These are phyloP conservation scores for Drosophila macrospina DNA, from an alignment of 2,888 invertebrate genomes.

Conservation along the genomic window DNA sequence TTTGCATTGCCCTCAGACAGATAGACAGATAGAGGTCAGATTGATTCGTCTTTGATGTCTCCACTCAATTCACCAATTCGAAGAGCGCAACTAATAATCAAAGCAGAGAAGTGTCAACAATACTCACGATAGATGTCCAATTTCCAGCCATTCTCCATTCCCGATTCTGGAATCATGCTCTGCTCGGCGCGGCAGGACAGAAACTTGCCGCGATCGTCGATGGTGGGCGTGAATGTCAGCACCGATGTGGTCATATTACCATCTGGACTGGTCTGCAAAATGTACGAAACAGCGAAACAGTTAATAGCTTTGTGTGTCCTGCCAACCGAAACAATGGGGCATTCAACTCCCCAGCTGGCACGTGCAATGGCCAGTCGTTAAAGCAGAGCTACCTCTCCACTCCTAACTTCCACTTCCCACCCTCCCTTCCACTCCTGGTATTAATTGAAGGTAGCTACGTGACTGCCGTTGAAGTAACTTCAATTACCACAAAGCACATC, in stretches of 20 bases:
- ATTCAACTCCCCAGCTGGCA: conserved; percentile 27
- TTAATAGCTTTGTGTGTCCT: conserved; percentile 44
- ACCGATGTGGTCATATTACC: conserved; percentile 92
- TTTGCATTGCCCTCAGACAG: conserved; percentile 20
- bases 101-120: conserved; percentile 33
- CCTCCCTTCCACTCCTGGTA: conserved; percentile 41
- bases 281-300: conserved; percentile 30
- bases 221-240: conserved; percentile 91
- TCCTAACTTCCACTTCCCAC: too few relatives aligned
- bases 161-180: conserved; percentile 90
- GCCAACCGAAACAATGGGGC: conserved; percentile 50
- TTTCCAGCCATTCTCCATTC: conserved; percentile 92
- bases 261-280: conserved; percentile 86
- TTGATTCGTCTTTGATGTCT: conserved; percentile 55
- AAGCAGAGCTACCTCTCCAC: conserved; percentile 23
- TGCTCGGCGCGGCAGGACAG: conserved; percentile 93
- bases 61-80: too few relatives aligned
- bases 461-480: conserved; percentile 75
- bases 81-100: conserved; percentile 30
- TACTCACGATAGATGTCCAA: conserved; percentile 94
- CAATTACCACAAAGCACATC: conserved; percentile 77
- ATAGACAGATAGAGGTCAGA: conserved; percentile 1
- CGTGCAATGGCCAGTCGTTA: conserved; percentile 61
- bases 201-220: conserved; percentile 92
- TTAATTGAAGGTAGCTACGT: conserved; percentile 76